Evolutionary conservation across 2,888 invertebrate species (phyloP), one percentile per base, ranked within the genome.

Genomic region (Pachycephus smyrnensis): DNA sequence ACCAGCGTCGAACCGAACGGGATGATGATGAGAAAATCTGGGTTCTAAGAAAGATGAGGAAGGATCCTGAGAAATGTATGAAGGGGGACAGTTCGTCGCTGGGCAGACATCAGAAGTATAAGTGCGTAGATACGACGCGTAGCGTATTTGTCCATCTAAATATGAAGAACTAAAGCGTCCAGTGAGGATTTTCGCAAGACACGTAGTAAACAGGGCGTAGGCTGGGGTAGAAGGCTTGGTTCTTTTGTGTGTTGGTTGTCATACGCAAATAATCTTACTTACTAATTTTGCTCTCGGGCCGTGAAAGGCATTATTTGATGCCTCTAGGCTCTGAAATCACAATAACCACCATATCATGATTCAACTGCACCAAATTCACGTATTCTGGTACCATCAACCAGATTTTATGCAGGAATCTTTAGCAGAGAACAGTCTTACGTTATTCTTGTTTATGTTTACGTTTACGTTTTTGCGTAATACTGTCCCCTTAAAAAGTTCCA

Each of bases 321-420:
- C 91, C 91, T 91, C 91, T 89, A 91, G 90, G 91, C 91, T 91
- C 91, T 91, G 91, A 91, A 91, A 91, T 91, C 90, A 91, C 91
- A 91, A 91, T 84, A 91, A 91, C 88, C 90, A 91, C 87, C 90
- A 89, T 89, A 89, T 91, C 89, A 91, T 89, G 86, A 88, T 88
- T 87, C 83, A 84, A 86, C 82, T 33, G 71, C 71, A 33, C 32
- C 32, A 55, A 55, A 55, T 23, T 55, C 23, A 55, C 23, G 55
- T 55, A 23, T 23, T 23, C 55, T 55, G 55, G 55, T 55, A 55
- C 15, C 31, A 71, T 71, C 71, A 15, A 71, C 32, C 71, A 55
- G 55, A 31, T 71, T 31, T 11, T 31, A 71, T 71, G 33, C 11
- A 33, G 31, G 71, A 30, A 71, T 31, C 71, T 71, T 71, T 71